A percentile compares a stretch with the other conserved stretches of the same genome.
Evolutionary conservation across 2,888 invertebrate species (phyloP).

Genomic region (Drosophila rellima): DNA sequence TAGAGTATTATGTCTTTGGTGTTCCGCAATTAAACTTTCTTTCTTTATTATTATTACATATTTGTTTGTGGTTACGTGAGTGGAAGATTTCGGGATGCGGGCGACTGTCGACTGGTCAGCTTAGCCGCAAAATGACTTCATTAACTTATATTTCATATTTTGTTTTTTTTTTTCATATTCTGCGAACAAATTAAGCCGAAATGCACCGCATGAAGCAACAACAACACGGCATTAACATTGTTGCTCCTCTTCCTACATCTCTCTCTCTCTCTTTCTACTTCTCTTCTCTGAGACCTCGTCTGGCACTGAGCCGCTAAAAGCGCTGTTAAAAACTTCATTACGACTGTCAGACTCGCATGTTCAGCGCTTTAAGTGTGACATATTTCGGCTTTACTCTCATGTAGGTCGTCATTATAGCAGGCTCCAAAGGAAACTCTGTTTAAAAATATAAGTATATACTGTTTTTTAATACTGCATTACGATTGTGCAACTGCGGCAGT

Average conservation of each 20-base stretch:
- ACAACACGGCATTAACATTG: constrained; percentile 49
- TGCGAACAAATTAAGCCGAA: constrained; percentile 77
- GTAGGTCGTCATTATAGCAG: constrained; percentile 27
- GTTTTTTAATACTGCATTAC: not conserved
- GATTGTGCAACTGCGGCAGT: not conserved
- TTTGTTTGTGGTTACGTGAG: constrained; percentile 22
- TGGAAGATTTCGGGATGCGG: constrained; percentile 39
- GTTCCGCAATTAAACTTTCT: not conserved
- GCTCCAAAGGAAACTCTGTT: constrained; percentile 4
- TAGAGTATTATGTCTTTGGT: not conserved
- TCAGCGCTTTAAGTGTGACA: constrained; percentile 73
- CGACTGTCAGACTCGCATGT: constrained; percentile 55
- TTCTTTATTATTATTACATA: constrained; percentile 6
- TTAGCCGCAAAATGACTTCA: constrained; percentile 78
- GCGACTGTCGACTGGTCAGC: constrained; percentile 27
- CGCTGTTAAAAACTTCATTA: constrained; percentile 78
- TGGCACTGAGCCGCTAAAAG: constrained; percentile 79
- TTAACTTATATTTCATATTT: constrained; percentile 74
- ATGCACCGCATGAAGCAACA: constrained; percentile 57
- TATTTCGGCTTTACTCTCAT: constrained; percentile 51
- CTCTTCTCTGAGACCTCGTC: not conserved
- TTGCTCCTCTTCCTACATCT: not conserved
- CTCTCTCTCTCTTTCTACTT: not conserved
- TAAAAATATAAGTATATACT: not conserved
- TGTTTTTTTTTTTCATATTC: constrained; percentile 46